These are phyloP conservation scores for Gastrophryne carolinensis DNA, from an alignment of 2,797 vertebrate genomes.

Conservation along the genomic window DNA sequence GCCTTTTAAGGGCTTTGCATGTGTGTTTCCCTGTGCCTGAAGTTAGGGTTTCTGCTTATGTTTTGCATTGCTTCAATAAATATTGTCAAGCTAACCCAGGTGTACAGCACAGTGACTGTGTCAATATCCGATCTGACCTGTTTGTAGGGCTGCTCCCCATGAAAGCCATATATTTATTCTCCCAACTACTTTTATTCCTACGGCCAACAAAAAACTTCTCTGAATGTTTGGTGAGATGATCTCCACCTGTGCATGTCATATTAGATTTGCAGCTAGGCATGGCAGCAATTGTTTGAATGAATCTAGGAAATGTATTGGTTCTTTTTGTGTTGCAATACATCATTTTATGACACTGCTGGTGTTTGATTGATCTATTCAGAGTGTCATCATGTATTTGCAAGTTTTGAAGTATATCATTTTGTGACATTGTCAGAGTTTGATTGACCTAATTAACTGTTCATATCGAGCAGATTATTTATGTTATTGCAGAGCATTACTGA, in stretches of 20 bases:
- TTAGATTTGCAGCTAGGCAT: constrained; percentile 10
- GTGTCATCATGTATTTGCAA: constrained; percentile 26
- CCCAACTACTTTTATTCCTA: background rate
- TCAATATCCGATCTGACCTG: too few relatives aligned
- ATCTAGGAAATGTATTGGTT: constrained; percentile 16
- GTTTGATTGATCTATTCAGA: constrained; percentile 47
- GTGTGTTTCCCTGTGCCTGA: too few relatives aligned
- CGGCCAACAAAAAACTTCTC: too few relatives aligned
- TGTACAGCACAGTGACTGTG: too few relatives aligned
- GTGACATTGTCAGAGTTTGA: constrained; percentile 36
- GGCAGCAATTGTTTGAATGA: constrained; percentile 25
- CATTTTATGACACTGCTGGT: constrained; percentile 40
- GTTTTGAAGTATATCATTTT: constrained; percentile 45
- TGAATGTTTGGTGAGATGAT: too few relatives aligned
- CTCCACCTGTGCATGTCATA: background rate
- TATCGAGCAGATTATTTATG: constrained; percentile 28
- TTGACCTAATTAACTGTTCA: constrained; percentile 46
- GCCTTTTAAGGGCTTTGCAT: too few relatives aligned
- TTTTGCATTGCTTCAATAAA: too few relatives aligned
- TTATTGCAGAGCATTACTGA: constrained; percentile 16
- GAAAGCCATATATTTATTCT: too few relatives aligned
- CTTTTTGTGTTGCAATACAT: constrained; percentile 24
- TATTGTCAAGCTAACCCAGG: too few relatives aligned
- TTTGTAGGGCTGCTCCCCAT: too few relatives aligned
- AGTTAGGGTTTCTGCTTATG: too few relatives aligned